Conservation (phyloP, 2,888 invertebrate species). For the Perdita meconis region DNA sequence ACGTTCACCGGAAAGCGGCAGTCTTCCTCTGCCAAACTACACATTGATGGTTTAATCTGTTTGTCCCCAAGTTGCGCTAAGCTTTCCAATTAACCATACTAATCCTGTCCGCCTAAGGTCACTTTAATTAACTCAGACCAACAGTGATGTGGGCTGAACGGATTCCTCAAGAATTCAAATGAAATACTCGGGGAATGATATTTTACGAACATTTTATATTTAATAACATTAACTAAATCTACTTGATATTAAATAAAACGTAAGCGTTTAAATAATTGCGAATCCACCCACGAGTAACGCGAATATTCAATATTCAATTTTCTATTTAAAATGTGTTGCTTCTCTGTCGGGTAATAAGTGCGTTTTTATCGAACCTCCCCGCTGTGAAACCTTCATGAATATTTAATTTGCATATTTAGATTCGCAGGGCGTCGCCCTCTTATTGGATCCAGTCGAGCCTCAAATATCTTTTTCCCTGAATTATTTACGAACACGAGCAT, state of each 20-base stretch:
- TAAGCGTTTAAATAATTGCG: no score
- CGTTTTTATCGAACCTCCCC: conserved; percentile 27
- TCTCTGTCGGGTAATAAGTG: conserved; percentile 24
- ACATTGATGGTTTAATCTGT: conserved; percentile 59
- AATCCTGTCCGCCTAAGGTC: conserved; percentile 43
- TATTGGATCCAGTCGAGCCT: conserved; percentile 13
- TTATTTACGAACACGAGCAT: background rate
- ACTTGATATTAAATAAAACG: no score
- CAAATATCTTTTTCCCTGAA: background rate
- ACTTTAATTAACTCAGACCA: conserved; percentile 44
- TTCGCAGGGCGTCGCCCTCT: background rate
- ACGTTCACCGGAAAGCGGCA: conserved; percentile 18
- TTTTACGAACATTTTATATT: background rate
- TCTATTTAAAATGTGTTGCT: conserved; percentile 1
- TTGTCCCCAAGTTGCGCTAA: conserved; percentile 45
- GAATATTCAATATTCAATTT: background rate
- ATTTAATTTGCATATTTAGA: conserved; percentile 43
- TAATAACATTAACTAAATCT: background rate
- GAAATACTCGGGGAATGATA: background rate
- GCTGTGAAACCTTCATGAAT: conserved; percentile 33
- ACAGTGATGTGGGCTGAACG: background rate
- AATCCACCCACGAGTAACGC: background rate
- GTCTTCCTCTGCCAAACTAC: conserved; percentile 16
- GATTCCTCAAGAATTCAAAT: background rate
- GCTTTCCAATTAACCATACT: conserved; percentile 57